Conservation (phyloP, 2,888 invertebrate genomes). For the Eupithecia inturbata region DNA sequence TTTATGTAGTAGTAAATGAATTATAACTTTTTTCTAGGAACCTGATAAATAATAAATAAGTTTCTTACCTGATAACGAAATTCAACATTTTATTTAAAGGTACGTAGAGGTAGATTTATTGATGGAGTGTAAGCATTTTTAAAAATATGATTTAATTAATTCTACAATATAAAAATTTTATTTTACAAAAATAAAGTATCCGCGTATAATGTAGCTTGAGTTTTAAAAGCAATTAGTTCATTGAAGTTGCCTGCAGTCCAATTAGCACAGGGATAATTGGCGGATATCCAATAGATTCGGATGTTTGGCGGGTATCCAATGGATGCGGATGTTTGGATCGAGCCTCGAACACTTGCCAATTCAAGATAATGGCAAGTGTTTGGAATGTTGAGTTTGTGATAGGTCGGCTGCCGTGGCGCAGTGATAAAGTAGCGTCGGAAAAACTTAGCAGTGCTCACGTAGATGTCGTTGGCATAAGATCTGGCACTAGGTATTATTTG, state of each 20-base stretch:
- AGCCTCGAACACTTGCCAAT: constrained; percentile 15
- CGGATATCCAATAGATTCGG: constrained; percentile 31
- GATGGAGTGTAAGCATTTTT: not conserved
- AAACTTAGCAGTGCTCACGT: not conserved
- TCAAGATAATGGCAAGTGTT: constrained; percentile 38
- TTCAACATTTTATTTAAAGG: not conserved
- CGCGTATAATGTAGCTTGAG: not conserved
- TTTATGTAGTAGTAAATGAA: too few relatives aligned
- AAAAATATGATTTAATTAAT: not conserved
- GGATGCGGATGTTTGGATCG: not conserved
- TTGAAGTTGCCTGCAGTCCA: constrained; percentile 23
- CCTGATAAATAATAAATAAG: too few relatives aligned
- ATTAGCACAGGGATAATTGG: constrained; percentile 35
- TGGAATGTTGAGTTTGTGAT: not conserved
- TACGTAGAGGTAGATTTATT: too few relatives aligned
- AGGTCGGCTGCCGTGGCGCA: not conserved
- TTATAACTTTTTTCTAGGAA: not conserved
- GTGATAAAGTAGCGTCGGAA: not conserved
- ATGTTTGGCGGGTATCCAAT: not conserved
- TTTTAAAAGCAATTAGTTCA: constrained; percentile 20
- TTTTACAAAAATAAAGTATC: too few relatives aligned
- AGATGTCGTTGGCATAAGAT: not conserved
- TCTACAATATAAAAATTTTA: not conserved
- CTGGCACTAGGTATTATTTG: not conserved
- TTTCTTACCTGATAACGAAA: not conserved